Conservation (phyloP, 2,113 vertebrate genomes). For the Scomber colias region DNA sequence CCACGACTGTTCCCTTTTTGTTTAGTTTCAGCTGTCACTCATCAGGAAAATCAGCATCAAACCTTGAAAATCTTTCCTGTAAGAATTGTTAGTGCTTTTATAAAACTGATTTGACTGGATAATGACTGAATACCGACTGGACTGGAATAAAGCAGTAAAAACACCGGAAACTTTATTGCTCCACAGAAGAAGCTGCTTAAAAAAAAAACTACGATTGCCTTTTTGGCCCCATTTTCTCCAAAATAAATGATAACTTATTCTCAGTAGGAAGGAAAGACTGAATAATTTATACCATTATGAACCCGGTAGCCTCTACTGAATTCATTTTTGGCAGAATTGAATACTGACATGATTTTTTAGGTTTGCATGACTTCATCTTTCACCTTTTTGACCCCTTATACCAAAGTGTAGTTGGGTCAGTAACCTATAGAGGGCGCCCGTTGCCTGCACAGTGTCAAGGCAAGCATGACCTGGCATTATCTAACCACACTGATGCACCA, state of each 20-base stretch:
- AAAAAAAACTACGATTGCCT: neutral
- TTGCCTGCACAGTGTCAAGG: constrained; percentile 48
- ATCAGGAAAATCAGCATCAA: constrained; percentile 2
- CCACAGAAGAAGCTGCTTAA: neutral
- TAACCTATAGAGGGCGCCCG: constrained; percentile 69
- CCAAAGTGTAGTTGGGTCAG: constrained; percentile 13
- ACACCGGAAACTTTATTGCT: neutral
- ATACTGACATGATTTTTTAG: neutral
- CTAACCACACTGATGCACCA: constrained; percentile 1
- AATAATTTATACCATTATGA: neutral
- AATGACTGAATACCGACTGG: neutral
- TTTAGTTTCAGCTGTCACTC: constrained; percentile 45
- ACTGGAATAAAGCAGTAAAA: neutral
- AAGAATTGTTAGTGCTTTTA: constrained; percentile 11
- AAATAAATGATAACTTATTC: constrained; percentile 20
- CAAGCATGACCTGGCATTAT: constrained; percentile 53
- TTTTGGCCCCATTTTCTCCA: neutral
- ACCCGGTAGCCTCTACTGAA: neutral
- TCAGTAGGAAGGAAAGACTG: neutral
- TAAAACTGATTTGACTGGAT: constrained; percentile 11
- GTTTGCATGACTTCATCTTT: neutral
- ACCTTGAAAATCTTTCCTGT: neutral
- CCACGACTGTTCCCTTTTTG: neutral
- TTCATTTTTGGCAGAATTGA: neutral
- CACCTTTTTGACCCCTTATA: constrained; percentile 50